Base-by-base conservation (phyloP, 2,797 vertebrate species). In the Acipenser transmontanus region DNA sequence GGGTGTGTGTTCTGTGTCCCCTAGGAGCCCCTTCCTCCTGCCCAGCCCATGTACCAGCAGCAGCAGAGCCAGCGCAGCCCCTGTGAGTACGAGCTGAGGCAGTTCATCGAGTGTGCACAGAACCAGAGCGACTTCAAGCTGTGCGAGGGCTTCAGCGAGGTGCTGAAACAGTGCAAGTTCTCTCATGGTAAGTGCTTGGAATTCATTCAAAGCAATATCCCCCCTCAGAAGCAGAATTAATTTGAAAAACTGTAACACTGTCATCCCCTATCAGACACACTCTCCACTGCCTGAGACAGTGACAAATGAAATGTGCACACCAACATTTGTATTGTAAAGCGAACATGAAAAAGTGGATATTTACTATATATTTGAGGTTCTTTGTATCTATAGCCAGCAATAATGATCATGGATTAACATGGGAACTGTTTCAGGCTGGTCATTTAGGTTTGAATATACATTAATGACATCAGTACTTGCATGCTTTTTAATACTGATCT, bases 21-120 rank as follows among this genome's bases (percentile, higher is more conserved):
- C 20, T 89, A 98, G 96, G 95, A 99, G 75, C 89, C 91, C 47
- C 73, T 76, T 74, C 76, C 84, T 66, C 73, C 74, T 61, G 63
- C 76, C 66, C 88, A 89, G 74, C 77, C 82, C 0, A 80, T 78
- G 64, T 79, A 78, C 79, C 83, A 86, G 74, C 86, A 85, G 74
- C 85, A 85, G 64, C 89, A 88, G 68, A 62, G 71, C 20, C 77
- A 83, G 76, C 85, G 86, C 70, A 84, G 81, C 66, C 83, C 89
- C 47, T 98, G 95, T 77, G 85, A 86, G 49, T 95, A 93, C 0
- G 96, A 99, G 72, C 85, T 99, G 12, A 95, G 91, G 66, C 93
- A 98, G 63, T 98, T 98, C 69, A 76, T 98, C 1, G 96, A 98
- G 63, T 98, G 95, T 61, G 96, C 96, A 1, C 93, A 95, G 85